phyloP scores from a whole-genome alignment of 2,797 vertebrate species.

The Crossoptilon crossoptilon region DNA sequence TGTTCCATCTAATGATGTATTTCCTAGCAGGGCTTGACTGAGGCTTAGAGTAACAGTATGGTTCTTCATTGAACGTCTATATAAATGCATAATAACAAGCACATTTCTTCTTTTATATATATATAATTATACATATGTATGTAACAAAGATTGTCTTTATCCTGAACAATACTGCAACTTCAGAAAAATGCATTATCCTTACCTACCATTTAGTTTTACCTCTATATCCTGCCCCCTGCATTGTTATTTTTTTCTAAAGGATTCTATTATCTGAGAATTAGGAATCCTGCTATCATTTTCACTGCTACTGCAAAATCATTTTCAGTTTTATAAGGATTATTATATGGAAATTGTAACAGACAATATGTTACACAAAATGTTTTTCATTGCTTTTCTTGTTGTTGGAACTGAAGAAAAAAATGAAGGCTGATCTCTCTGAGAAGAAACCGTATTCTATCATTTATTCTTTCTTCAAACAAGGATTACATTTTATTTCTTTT shows the following conservation, averaged over 20 bases:
- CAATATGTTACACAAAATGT: neutral
- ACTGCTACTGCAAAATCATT: neutral
- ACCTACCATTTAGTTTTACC: neutral
- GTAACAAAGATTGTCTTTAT: neutral
- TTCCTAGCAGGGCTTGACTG: slow-evolving; percentile 5
- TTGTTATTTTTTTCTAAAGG: neutral
- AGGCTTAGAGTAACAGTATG: neutral
- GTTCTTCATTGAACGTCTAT: neutral
- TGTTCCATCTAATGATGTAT: slow-evolving; percentile 22
- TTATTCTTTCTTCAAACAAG: neutral
- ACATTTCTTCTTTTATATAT: neutral
- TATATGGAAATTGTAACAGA: neutral
- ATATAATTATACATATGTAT: neutral
- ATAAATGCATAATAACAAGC: neutral
- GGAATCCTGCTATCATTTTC: neutral
- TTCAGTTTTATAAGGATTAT: neutral
- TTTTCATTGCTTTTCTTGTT: neutral
- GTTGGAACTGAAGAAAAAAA: neutral
- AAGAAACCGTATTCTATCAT: neutral
- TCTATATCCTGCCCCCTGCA: neutral
- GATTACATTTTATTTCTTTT: neutral
- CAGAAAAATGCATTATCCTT: neutral
- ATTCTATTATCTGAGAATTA: neutral
- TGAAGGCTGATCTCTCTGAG: neutral
- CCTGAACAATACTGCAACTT: neutral